A percentile compares a stretch with the other conserved stretches of the same genome.
Evolutionary conservation across 2,797 vertebrate genomes (phyloP).

Genomic region (Gallirallus australis): DNA sequence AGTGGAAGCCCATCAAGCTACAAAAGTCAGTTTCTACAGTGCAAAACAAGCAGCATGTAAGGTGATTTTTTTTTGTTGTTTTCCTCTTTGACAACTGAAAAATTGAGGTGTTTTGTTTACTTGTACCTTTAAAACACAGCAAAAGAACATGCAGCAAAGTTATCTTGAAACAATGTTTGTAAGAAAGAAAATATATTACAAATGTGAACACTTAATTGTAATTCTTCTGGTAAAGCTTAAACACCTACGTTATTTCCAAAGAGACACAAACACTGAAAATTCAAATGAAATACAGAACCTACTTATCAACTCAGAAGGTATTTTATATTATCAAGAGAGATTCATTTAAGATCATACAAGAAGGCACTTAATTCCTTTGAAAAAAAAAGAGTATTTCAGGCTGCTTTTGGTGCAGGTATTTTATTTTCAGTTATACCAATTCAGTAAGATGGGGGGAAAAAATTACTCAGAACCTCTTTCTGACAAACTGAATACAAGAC

Average conservation of each 20-base stretch:
- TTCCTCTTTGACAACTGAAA: not conserved
- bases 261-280: not conserved
- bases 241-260: not conserved
- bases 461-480: not conserved
- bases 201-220: not conserved
- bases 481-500: not conserved
- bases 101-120: not conserved
- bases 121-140: not conserved
- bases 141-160: not conserved
- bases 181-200: not conserved
- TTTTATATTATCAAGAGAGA: not conserved
- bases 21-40: not conserved
- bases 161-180: not conserved
- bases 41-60: not conserved
- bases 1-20: not conserved
- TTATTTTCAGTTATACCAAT: not conserved
- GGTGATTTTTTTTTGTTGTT: rapidly evolving
- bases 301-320: not conserved
- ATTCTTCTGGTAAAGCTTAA: not conserved
- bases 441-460: not conserved
- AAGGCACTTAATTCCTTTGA: not conserved
- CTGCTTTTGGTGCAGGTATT: not conserved
- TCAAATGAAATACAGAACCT: not conserved
- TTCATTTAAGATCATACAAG: not conserved
- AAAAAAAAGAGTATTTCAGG: not conserved